Conservation (phyloP, 1,140 invertebrate species). For the Drosophila ercepeae region DNA sequence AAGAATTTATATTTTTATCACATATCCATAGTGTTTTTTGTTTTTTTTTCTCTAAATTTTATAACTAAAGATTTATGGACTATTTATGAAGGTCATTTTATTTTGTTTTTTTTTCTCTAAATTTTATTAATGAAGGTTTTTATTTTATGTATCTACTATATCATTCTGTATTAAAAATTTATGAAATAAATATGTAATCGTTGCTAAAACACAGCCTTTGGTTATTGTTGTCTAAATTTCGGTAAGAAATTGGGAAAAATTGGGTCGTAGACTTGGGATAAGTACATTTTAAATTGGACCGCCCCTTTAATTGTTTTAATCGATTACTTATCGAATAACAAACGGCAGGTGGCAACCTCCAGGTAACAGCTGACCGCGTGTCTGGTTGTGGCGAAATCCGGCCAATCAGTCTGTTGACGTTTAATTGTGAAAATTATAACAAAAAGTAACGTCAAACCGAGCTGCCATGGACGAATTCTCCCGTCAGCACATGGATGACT, state of each 20-base stretch:
- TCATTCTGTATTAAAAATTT: too few relatives aligned
- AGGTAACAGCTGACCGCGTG: not conserved
- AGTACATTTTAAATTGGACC: not conserved
- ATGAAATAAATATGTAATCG: not conserved
- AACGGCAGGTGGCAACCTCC: not conserved
- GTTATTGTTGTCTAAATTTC: not conserved
- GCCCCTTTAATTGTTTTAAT: too few relatives aligned
- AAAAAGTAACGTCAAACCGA: not conserved
- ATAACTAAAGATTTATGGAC: too few relatives aligned
- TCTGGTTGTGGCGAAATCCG: not conserved
- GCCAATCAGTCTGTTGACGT: not conserved
- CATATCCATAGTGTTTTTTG: too few relatives aligned
- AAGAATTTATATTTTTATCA: too few relatives aligned
- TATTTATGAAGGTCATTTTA: too few relatives aligned
- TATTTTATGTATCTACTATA: too few relatives aligned
- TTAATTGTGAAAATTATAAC: constrained; percentile 6
- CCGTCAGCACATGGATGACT: constrained; percentile 85
- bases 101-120: too few relatives aligned
- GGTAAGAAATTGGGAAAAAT: too few relatives aligned
- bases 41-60: too few relatives aligned
- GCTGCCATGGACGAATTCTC: constrained; percentile 79
- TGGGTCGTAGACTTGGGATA: too few relatives aligned
- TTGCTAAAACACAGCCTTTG: not conserved
- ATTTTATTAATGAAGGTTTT: too few relatives aligned
- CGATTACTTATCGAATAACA: not conserved